Percentiles rank a stretch among this genome's conserved stretches.
phyloP scores from a whole-genome alignment of 2,113 vertebrate genomes.

The Saguinus imperator region DNA sequence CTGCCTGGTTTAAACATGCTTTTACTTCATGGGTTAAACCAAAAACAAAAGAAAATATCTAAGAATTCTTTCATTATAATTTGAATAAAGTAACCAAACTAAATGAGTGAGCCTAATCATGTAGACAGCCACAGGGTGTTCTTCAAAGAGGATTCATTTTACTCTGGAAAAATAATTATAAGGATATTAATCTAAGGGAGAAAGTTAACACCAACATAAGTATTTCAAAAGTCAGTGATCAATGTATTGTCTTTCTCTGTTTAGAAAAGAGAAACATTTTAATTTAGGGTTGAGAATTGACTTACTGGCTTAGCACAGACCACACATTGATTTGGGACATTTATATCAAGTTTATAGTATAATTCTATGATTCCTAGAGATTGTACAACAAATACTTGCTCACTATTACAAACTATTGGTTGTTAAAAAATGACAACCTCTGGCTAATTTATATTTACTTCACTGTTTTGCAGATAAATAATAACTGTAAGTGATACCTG shows the following conservation, averaged over 20 bases:
- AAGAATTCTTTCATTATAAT: not conserved
- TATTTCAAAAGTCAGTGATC: not conserved
- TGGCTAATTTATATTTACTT: not conserved
- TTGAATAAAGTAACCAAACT: constrained; percentile 6
- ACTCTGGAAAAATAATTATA: not conserved
- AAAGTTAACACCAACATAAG: not conserved
- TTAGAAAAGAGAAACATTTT: not conserved
- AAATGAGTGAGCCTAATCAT: not conserved
- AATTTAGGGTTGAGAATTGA: not conserved
- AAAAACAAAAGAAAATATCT: not conserved
- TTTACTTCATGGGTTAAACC: not conserved
- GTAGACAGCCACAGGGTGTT: not conserved
- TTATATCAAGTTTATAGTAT: not conserved
- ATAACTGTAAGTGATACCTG: not conserved
- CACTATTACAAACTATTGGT: not conserved
- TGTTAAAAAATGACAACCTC: not conserved
- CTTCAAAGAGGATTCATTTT: not conserved
- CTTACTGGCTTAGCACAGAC: not conserved
- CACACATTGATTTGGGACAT: not conserved
- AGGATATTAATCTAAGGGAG: not conserved
- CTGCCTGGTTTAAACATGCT: not conserved
- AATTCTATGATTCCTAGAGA: not conserved
- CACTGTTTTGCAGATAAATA: not conserved
- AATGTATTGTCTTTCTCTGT: not conserved
- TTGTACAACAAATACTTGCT: not conserved